phyloP scores from a whole-genome alignment of 2,888 invertebrate species.

The Rapana venosa region DNA sequence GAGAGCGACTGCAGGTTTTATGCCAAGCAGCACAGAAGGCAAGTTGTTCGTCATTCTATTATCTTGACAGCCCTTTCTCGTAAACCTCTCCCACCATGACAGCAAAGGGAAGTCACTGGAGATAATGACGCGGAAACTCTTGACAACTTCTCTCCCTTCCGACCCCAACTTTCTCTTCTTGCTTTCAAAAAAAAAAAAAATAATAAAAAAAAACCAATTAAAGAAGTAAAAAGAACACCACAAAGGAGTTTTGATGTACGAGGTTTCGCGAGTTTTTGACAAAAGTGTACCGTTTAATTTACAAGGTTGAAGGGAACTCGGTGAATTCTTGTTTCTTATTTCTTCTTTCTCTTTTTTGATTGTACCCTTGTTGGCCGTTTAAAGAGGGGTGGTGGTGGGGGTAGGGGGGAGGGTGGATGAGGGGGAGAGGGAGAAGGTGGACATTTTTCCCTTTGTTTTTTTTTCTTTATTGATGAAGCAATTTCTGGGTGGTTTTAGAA shows the following conservation, averaged over 20 bases:
- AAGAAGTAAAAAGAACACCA: too few species aligned
- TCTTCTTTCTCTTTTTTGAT: too few species aligned
- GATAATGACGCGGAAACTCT: conserved; percentile 17
- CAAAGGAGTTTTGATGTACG: too few species aligned
- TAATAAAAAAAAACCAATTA: too few species aligned
- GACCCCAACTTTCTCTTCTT: background rate
- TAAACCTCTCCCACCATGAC: conserved; percentile 2
- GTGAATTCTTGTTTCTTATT: too few species aligned
- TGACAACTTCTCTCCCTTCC: conserved; percentile 19
- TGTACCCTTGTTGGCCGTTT: too few species aligned
- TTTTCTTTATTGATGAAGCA: too few species aligned
- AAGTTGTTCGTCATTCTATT: background rate
- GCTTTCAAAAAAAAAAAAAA: background rate
- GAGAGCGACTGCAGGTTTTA: background rate
- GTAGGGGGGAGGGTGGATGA: too few species aligned
- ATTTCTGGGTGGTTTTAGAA: too few species aligned
- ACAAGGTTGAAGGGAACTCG: background rate
- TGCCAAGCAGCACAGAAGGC: background rate
- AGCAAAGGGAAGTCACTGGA: conserved; percentile 20
- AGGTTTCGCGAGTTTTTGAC: background rate
- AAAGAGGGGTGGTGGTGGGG: too few species aligned
- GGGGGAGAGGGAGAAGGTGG: too few species aligned
- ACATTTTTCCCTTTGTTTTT: too few species aligned
- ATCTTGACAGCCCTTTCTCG: background rate
- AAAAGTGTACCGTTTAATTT: background rate